These are phyloP conservation scores for Mythimna lalbum DNA, from an alignment of 2,888 invertebrate species.

Conservation along the genomic window DNA sequence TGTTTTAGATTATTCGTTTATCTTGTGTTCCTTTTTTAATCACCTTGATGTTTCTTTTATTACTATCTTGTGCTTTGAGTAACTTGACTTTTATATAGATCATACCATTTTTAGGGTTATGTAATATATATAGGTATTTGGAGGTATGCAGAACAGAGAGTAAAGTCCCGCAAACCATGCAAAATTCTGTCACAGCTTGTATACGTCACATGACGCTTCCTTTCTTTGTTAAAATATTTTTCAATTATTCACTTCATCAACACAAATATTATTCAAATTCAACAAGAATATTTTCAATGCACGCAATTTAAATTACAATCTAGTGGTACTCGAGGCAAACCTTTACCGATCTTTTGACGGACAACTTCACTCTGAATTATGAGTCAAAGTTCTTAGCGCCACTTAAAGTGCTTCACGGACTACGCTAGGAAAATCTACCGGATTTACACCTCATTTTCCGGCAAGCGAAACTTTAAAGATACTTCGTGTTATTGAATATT, in stretches of 20 bases:
- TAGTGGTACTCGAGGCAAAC: not conserved
- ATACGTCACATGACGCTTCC: too few species aligned
- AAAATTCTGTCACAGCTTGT: too few species aligned
- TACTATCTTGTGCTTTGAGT: not conserved
- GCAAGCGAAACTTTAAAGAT: not conserved
- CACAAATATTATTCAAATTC: not conserved
- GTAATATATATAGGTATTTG: too few species aligned
- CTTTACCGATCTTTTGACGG: constrained; percentile 8
- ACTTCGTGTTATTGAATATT: constrained; percentile 4
- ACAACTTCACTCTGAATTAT: constrained; percentile 19
- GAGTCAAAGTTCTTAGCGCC: constrained; percentile 14
- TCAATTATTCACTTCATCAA: too few species aligned
- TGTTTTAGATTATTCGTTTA: constrained; percentile 15
- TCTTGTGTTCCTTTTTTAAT: not conserved
- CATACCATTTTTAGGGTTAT: too few species aligned
- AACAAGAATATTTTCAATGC: not conserved
- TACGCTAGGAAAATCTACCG: not conserved
- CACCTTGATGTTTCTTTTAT: not conserved
- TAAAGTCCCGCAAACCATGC: too few species aligned
- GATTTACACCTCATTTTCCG: constrained; percentile 30
- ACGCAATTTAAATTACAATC: not conserved
- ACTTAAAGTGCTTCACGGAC: constrained; percentile 17
- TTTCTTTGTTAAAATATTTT: too few species aligned
- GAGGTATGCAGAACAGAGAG: too few species aligned
- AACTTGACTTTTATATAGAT: too few species aligned